Evolutionary conservation across 2,888 invertebrate species (phyloP).

Genomic region (Atethmia centrago): DNA sequence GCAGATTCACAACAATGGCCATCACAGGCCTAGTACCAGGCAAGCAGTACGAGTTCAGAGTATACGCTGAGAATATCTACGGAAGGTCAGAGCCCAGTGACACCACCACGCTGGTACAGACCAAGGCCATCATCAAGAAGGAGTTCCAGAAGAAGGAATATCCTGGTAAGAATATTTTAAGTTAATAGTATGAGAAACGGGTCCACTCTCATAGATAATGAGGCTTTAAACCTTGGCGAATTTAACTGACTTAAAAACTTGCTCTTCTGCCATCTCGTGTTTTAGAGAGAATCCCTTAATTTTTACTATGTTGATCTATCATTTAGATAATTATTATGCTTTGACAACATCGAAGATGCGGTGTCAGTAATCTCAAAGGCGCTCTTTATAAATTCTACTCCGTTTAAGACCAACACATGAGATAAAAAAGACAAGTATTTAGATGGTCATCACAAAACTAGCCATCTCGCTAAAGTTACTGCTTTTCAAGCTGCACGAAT

Average conservation of each 20-base stretch:
- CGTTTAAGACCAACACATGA: neutral
- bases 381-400: no score
- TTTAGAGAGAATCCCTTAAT: neutral
- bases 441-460: no score
- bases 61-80: conserved; percentile 99
- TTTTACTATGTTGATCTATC: neutral
- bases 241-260: neutral
- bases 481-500: neutral
- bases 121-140: conserved; percentile 95
- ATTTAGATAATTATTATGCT: neutral
- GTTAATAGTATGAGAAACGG: neutral
- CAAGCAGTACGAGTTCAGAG: conserved; percentile 99
- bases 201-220: no score
- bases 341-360: neutral
- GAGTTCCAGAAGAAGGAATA: conserved; percentile 94
- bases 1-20: conserved; percentile 96
- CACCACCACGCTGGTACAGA: conserved; percentile 95
- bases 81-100: conserved; percentile 99
- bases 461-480: neutral
- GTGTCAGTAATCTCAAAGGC: neutral
- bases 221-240: neutral
- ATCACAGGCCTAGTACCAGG: conserved; percentile 97
- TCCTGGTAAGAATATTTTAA: conserved; percentile 79
- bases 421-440: neutral
- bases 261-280: neutral